phyloP scores from a whole-genome alignment of 1,140 invertebrate species.

The Platorchestia sp. region DNA sequence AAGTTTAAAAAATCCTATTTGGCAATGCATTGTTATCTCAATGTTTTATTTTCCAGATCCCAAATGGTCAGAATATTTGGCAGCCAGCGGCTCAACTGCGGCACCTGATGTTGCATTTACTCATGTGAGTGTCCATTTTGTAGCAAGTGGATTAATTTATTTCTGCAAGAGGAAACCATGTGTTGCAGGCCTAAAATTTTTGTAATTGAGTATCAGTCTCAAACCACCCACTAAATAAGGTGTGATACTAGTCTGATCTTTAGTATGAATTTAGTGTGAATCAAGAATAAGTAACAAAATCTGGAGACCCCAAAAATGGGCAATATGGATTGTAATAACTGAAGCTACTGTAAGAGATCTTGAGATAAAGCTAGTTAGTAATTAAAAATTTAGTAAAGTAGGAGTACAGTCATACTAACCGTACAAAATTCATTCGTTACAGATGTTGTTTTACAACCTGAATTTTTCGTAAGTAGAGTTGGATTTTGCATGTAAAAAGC shows the following conservation, averaged over 20 bases:
- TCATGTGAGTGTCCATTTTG: not conserved
- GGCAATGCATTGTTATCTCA: not conserved
- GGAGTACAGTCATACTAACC: too few species aligned
- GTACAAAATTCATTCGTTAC: too few species aligned
- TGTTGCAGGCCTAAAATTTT: not conserved
- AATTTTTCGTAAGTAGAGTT: too few species aligned
- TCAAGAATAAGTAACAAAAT: too few species aligned
- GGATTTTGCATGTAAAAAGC: too few species aligned
- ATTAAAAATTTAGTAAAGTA: too few species aligned
- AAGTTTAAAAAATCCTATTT: not conserved
- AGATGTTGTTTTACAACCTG: too few species aligned
- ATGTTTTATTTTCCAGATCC: not conserved
- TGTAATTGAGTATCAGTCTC: not conserved
- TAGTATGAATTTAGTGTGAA: not conserved
- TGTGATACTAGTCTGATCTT: not conserved
- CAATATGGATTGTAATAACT: too few species aligned
- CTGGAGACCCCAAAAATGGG: too few species aligned
- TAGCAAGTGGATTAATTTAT: too few species aligned
- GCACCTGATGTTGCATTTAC: not conserved
- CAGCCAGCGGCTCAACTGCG: not conserved
- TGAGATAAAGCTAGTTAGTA: too few species aligned
- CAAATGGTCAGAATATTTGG: not conserved
- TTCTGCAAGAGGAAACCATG: not conserved
- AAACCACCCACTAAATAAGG: not conserved
- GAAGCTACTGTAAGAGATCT: too few species aligned